Conservation (phyloP, 2,113 vertebrate species). For the Beaufortia kweichowensis region DNA sequence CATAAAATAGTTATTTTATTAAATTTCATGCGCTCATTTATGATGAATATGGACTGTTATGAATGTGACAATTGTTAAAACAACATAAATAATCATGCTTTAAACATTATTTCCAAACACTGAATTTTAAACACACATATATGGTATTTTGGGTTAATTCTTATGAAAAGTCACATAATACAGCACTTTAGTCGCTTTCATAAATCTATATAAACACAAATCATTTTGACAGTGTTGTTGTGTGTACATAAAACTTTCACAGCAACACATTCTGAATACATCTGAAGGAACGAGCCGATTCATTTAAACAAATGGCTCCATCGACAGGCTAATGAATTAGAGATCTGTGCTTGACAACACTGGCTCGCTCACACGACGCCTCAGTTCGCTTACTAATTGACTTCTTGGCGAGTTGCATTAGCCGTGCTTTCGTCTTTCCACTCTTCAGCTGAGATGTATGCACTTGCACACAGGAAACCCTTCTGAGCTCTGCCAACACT, state of each 20-base stretch:
- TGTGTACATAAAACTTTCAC: neutral
- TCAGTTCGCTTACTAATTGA: constrained; percentile 29
- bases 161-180: too few species aligned
- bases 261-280: neutral
- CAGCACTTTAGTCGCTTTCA: too few species aligned
- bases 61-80: too few species aligned
- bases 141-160: too few species aligned
- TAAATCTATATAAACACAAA: too few species aligned
- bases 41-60: too few species aligned
- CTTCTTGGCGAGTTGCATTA: constrained; percentile 41
- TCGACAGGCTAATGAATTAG: constrained; percentile 31
- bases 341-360: constrained; percentile 33
- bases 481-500: constrained; percentile 52
- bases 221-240: too few species aligned
- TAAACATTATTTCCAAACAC: too few species aligned
- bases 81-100: too few species aligned
- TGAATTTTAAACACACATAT: too few species aligned
- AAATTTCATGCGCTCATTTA: too few species aligned
- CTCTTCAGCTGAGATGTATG: constrained; percentile 49
- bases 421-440: constrained; percentile 46
- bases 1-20: too few species aligned
- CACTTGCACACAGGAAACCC: constrained; percentile 56
- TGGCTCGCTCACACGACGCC: constrained; percentile 25
- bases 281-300: neutral
- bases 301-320: constrained; percentile 22